These are phyloP conservation scores for Falcunculus frontatus DNA, from an alignment of 2,113 vertebrate genomes.

Conservation along the genomic window DNA sequence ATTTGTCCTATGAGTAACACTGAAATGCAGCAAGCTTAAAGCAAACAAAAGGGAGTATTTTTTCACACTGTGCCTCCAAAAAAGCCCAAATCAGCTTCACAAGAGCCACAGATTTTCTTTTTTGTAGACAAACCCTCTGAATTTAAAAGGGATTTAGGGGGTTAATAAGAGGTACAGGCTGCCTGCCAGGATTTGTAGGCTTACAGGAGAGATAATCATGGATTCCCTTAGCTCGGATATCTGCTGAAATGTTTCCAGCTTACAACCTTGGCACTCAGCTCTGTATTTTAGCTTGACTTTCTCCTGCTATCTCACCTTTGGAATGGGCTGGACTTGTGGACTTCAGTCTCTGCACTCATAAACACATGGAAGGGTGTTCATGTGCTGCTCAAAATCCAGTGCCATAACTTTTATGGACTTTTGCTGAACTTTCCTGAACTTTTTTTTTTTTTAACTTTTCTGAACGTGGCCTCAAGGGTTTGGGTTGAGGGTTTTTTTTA, in stretches of 20 bases:
- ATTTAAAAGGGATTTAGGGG: not conserved
- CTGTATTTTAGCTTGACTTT: not conserved
- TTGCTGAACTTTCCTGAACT: not conserved
- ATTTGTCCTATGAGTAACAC: not conserved
- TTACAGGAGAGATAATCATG: not conserved
- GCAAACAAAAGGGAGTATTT: not conserved
- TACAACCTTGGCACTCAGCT: not conserved
- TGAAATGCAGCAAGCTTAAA: not conserved
- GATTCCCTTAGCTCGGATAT: not conserved
- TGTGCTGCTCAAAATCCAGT: not conserved
- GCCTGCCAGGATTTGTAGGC: not conserved
- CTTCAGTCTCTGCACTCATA: not conserved
- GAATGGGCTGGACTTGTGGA: not conserved
- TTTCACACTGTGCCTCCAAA: not conserved
- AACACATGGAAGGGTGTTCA: accelerated
- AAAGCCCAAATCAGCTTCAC: not conserved
- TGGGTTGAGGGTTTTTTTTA: not conserved
- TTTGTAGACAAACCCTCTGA: not conserved
- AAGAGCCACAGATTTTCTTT: not conserved
- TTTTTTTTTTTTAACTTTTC: not conserved
- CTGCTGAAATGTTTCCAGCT: not conserved
- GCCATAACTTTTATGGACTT: not conserved
- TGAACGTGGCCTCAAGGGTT: not conserved
- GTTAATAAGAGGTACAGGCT: not conserved
- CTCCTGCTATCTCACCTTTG: not conserved